phyloP scores from a whole-genome alignment of 1,140 invertebrate genomes.

The Ostrea edulis region DNA sequence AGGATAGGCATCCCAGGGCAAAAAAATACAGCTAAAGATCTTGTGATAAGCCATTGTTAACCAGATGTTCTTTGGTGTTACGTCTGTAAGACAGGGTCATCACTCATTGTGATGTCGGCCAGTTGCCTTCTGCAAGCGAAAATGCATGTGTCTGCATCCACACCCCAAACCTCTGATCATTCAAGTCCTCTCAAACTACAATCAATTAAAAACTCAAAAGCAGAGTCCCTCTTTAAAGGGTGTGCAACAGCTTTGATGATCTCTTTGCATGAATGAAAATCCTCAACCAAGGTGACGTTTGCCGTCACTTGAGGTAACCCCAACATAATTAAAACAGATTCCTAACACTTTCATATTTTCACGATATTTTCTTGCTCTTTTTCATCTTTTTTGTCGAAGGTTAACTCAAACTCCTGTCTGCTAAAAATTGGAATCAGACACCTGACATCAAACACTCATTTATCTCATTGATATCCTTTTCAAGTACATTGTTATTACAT shows the following conservation, averaged over 20 bases:
- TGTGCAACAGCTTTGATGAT: slow-evolving; percentile 29
- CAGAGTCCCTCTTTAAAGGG: neutral
- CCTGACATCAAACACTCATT: neutral
- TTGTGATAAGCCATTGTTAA: too few species aligned
- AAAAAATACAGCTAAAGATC: too few species aligned
- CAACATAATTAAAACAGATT: slow-evolving; percentile 10
- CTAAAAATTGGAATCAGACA: slow-evolving; percentile 3
- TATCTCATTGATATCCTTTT: neutral
- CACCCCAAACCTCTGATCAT: slow-evolving; percentile 6
- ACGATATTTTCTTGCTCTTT: neutral
- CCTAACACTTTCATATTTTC: neutral
- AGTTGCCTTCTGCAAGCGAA: too few species aligned
- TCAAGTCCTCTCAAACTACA: neutral
- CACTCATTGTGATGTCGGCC: too few species aligned
- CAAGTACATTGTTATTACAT: neutral
- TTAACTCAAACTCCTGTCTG: slow-evolving; percentile 11
- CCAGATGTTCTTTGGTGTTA: too few species aligned
- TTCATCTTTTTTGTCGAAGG: slow-evolving; percentile 6
- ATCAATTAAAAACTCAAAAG: slow-evolving; percentile 1
- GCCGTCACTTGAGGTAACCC: neutral
- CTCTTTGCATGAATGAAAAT: neutral
- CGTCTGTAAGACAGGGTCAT: too few species aligned
- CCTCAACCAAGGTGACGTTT: neutral
- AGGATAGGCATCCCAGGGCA: too few species aligned
- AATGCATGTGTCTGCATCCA: neutral